A percentile compares a stretch with the other conserved stretches of the same genome.
These are phyloP conservation scores for Hetaerina americana DNA, from an alignment of 1,140 invertebrate species.

Conservation along the genomic window DNA sequence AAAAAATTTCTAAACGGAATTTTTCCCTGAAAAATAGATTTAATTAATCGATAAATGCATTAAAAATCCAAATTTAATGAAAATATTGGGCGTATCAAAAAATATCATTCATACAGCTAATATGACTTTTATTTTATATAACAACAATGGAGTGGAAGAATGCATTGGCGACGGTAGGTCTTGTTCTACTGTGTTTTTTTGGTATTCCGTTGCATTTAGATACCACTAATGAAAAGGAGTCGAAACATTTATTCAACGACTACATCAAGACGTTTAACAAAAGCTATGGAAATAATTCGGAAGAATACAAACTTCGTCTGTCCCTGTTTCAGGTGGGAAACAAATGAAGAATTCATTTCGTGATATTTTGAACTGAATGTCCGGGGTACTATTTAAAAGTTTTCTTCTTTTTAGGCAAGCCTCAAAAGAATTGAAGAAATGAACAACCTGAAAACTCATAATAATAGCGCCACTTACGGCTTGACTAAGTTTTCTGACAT, in stretches of 20 bases:
- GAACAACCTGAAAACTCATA: conserved; percentile 38
- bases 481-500: conserved; percentile 62
- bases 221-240: conserved; percentile 12
- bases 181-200: conserved; percentile 18
- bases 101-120: no score
- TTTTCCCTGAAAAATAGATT: no score
- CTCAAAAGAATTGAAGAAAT: conserved; percentile 43
- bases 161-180: conserved; percentile 16
- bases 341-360: conserved; percentile 10
- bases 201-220: conserved; percentile 19
- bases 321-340: conserved; percentile 47
- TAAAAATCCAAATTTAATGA: no score
- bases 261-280: conserved; percentile 54
- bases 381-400: not conserved
- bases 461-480: conserved; percentile 50
- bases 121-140: no score
- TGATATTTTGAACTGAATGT: conserved; percentile 10
- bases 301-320: conserved; percentile 43
- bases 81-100: no score
- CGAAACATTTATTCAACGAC: conserved; percentile 33
- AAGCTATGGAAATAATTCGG: conserved; percentile 41
- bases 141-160: conserved; percentile 19
- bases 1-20: no score
- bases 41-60: no score
- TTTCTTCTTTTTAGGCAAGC: conserved; percentile 36